Evolutionary conservation across 2,888 invertebrate species (phyloP), one percentile per base, ranked within the genome.

Genomic region (Callosobruchus maculatus): DNA sequence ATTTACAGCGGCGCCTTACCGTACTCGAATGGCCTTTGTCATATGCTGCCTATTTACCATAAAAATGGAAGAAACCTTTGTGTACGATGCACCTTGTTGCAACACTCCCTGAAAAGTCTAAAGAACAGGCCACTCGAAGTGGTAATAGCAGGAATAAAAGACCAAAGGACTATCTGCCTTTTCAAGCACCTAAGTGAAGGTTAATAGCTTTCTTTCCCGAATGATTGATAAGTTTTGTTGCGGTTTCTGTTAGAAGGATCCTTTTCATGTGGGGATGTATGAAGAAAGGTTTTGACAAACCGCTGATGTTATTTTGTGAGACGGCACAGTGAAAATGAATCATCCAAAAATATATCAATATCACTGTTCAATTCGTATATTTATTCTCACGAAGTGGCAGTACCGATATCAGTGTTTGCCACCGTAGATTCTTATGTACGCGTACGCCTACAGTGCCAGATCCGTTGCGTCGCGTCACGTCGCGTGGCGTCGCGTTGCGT

Each of bases 1-100:
- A 74, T 76, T 76, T 76, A 76, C 76, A 74, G 71, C 74, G 76
- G 76, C 76, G 76, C 76, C 74, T 76, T 73, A 70, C 18, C 7
- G 49, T 73, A 74, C 73, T 76, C 72, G 70, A 13, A 31, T 70
- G 68, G 22, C 74, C 69, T 73, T 75, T 75, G 75, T 75, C 71
- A 71, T 26, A 72, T 72, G 72, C 72, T 75, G 22, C 70, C 68
- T 74, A 71, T 75, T 75, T 75, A 75, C 70, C 70, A 75, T 75
- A 71, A 75, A 75, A 75, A 75, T 75, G 68, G 71, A 69, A 72
- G 68, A 72, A 72, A 22, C 71, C 31, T 66, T 74, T 71, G 70
- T 72, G 72, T 70, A 72, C 71, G 72, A 75, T 75, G 72, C 74
- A 76, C 71, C 73, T 68, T 71, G 75, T 76, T 74, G 74, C 70